Evolutionary conservation across 2,113 vertebrate species (phyloP).

Genomic region (Poeciliopsis retropinna): DNA sequence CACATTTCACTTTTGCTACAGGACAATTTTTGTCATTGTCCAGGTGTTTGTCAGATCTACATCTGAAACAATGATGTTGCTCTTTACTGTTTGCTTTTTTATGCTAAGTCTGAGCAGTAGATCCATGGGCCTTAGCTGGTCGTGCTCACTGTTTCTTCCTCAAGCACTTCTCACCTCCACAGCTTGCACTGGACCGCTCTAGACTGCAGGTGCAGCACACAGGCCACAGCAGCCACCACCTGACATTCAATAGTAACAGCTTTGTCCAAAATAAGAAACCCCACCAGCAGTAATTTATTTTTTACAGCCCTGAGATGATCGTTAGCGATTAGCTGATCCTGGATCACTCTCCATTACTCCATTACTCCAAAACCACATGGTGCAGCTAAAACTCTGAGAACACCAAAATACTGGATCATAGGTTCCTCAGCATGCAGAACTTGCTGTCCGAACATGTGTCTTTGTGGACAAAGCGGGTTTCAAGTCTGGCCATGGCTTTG

Average conservation of each 20-base stretch:
- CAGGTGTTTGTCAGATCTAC: neutral
- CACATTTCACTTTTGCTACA: neutral
- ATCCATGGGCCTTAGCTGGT: neutral
- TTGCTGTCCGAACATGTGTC: neutral
- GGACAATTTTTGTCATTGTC: neutral
- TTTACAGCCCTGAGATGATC: too few species aligned
- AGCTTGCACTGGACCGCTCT: fast-evolving
- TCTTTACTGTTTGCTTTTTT: neutral
- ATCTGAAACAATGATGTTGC: neutral
- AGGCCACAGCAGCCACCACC: neutral
- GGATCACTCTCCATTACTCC: too few species aligned
- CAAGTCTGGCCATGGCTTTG: neutral
- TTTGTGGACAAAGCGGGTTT: neutral
- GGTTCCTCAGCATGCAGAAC: neutral
- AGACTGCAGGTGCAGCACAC: neutral
- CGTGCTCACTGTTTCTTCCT: neutral
- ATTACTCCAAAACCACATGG: neutral
- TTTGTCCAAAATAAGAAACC: neutral
- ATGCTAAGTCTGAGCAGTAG: too few species aligned
- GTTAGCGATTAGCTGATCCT: neutral
- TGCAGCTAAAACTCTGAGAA: neutral
- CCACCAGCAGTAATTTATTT: too few species aligned
- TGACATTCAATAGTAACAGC: neutral
- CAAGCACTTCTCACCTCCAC: neutral
- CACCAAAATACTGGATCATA: neutral